Base-by-base conservation (phyloP, 2,113 vertebrate genomes). In the Xerus inauris region DNA sequence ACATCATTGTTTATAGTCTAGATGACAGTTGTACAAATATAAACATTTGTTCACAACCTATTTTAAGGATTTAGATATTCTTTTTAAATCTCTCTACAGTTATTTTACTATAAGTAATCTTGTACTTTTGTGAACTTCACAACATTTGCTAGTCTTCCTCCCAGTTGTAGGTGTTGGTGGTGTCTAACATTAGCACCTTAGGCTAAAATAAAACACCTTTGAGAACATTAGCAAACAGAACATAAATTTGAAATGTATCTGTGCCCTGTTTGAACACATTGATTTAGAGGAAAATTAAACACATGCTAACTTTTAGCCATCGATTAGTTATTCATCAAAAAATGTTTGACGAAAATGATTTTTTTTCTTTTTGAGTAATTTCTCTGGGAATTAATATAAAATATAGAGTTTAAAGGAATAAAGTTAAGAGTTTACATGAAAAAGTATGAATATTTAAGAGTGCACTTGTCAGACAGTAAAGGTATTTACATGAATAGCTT, bases 1-100 rank as follows among this genome's bases (percentile, higher is more conserved):
- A 96, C 45, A 47, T 89, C 93, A 91, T 84, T 95, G 79, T 91
- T 96, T 89, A 86, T 71, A 94, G 69, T 54, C 80, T 54, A 51
- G 38, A 65, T 86, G 86, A 64, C 40, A 93, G 57, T 20, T 94
- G 64, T 38, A 86, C 86, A 94, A 64, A 96, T 82, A 96, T n/a
- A 96, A 49, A 45, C 47, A 7, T 49, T 89, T 95, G 65, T 40
- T 91, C 91, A 80, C 42, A 94, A 77, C 87, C 96, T 96, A 93
- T 95, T 87, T 95, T 95, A 91, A 91, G 47, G 51, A 59, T 57
- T 51, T 91, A 38, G 8, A 91, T 42, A 67, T 85, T 89, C 51
- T 51, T 71, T 85, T 69, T n/a, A 59, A 91, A 75, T 91, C 62
- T 93, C 40, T 59, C 26, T 94, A 38, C 30, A 54, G 77, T 69